Evolutionary conservation across 2,797 vertebrate species (phyloP).

Genomic region (Phrynocephalus forsythii): DNA sequence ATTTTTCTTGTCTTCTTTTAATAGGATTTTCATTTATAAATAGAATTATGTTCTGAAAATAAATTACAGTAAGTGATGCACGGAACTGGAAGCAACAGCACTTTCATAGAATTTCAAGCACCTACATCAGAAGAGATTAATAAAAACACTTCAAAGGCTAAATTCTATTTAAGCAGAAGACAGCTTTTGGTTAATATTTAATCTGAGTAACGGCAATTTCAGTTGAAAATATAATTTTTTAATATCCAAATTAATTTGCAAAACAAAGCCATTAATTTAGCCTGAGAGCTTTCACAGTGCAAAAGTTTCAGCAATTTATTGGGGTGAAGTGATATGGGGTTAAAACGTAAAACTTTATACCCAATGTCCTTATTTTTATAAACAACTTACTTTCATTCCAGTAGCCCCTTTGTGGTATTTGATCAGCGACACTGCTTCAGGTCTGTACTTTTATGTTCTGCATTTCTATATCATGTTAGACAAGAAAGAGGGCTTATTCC

Average conservation of each 20-base stretch:
- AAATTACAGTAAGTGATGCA: constrained; percentile 97
- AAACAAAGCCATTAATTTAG: constrained; percentile 89
- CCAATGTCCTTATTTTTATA: constrained; percentile 75
- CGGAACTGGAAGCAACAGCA: constrained; percentile 84
- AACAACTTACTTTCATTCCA: constrained; percentile 70
- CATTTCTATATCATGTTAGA: constrained; percentile 34
- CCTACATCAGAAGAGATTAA: constrained; percentile 92
- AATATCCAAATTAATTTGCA: constrained; percentile 90
- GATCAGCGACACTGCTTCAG: constrained; percentile 66
- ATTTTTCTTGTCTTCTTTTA: constrained; percentile 98
- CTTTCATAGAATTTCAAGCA: constrained; percentile 87
- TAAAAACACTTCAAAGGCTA: constrained; percentile 93
- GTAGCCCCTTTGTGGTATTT: constrained; percentile 72
- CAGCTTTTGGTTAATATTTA: constrained; percentile 88
- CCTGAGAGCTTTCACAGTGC: constrained; percentile 82
- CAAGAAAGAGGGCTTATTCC: constrained; percentile 40
- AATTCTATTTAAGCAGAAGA: constrained; percentile 89
- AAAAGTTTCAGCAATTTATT: constrained; percentile 86
- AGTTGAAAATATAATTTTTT: constrained; percentile 91
- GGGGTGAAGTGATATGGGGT: constrained; percentile 71
- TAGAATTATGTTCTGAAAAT: constrained; percentile 98
- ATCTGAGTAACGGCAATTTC: constrained; percentile 89
- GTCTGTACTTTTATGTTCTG: constrained; percentile 47
- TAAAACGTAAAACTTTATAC: constrained; percentile 76
- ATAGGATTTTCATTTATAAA: constrained; percentile 99